phyloP scores from a whole-genome alignment of 1,140 invertebrate species.

The Branchinecta lindahli region DNA sequence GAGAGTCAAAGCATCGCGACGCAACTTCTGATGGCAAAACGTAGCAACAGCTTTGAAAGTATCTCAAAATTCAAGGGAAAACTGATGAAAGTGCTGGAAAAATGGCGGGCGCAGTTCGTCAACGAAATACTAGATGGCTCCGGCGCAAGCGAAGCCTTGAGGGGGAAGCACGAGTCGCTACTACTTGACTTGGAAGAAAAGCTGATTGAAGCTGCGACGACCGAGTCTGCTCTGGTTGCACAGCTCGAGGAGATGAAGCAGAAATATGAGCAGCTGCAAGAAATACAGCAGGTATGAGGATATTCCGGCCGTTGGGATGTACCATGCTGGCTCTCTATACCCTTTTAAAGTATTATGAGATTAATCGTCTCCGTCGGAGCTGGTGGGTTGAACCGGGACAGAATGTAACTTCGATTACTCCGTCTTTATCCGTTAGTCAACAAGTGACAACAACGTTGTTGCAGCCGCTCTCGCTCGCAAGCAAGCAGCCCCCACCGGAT shows the following conservation, averaged over 20 bases:
- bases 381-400: too few relatives aligned
- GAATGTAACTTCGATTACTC: too few relatives aligned
- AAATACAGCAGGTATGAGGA: neutral
- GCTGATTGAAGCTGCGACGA: neutral
- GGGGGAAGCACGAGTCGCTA: neutral
- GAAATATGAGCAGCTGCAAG: conserved; percentile 1
- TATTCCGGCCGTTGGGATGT: neutral
- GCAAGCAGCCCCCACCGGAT: too few relatives aligned
- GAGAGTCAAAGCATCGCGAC: neutral
- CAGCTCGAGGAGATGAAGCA: neutral
- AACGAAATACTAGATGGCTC: neutral
- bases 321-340: too few relatives aligned
- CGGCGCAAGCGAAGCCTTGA: neutral
- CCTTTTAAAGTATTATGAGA: too few relatives aligned
- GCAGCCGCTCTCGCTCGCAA: too few relatives aligned
- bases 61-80: neutral
- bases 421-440: too few relatives aligned
- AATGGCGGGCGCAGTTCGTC: neutral
- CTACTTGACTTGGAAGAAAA: neutral
- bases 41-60: conserved; percentile 1
- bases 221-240: neutral
- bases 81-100: neutral
- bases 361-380: too few relatives aligned
- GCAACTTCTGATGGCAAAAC: conserved; percentile 2
- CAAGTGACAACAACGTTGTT: too few relatives aligned